Evolutionary conservation across 2,113 vertebrate genomes (phyloP).

Genomic region (Laticauda colubrina): DNA sequence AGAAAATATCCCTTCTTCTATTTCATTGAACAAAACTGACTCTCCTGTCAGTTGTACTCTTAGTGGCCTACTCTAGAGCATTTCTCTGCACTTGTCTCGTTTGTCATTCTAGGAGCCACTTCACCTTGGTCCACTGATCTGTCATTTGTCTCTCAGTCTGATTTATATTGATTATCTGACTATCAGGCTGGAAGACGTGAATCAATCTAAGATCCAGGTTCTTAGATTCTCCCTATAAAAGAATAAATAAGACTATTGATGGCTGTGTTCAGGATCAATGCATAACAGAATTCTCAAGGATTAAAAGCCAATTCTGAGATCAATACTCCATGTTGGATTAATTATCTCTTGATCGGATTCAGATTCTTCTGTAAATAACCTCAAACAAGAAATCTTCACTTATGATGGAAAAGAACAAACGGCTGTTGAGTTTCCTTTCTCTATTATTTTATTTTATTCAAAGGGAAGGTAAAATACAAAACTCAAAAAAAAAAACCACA

Average conservation of each 20-base stretch:
- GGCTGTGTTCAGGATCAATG: not conserved
- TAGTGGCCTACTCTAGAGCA: not conserved
- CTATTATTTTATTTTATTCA: not conserved
- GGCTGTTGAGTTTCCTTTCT: constrained; percentile 29
- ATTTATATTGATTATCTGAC: not conserved
- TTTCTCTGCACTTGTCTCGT: not conserved
- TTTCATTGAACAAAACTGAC: not conserved
- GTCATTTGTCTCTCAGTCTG: not conserved
- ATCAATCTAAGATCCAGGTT: not conserved
- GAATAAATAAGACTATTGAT: not conserved
- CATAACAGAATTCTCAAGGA: not conserved
- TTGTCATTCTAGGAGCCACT: not conserved
- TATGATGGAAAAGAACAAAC: not conserved
- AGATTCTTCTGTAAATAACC: not conserved
- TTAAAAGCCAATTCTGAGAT: not conserved
- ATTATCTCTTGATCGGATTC: not conserved
- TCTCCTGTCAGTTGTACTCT: not conserved
- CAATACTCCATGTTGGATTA: not conserved
- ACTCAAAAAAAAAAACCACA: not conserved
- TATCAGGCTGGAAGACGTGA: not conserved
- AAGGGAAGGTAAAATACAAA: not conserved
- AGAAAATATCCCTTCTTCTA: not conserved
- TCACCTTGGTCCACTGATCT: not conserved
- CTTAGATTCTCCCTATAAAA: not conserved
- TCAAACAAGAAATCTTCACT: not conserved